Evolutionary conservation across 2,113 vertebrate genomes (phyloP).

Genomic region (Ciconia boyciana): DNA sequence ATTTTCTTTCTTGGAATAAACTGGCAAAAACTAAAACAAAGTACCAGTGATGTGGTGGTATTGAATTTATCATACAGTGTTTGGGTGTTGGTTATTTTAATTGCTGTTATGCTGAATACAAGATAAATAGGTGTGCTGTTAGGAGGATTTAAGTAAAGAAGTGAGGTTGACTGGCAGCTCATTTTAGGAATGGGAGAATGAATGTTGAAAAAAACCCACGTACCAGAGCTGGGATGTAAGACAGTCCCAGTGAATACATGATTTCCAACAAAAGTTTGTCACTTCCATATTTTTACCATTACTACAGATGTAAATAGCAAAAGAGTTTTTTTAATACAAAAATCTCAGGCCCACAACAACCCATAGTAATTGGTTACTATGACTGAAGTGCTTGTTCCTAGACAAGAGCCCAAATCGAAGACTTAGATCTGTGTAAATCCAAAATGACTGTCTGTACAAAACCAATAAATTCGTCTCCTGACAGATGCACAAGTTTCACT

Average conservation of each 20-base stretch:
- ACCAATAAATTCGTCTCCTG: background rate
- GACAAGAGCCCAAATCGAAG: background rate
- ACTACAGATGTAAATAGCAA: background rate
- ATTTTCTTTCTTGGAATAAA: background rate
- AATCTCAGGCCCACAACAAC: background rate
- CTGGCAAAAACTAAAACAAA: background rate
- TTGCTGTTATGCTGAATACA: background rate
- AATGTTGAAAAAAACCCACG: rapidly evolving
- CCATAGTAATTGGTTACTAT: background rate
- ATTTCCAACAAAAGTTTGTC: background rate
- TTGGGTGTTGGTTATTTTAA: background rate
- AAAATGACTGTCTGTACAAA: background rate
- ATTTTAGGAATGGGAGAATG: background rate
- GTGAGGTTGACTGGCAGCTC: background rate
- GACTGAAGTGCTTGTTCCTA: background rate
- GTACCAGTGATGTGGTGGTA: background rate
- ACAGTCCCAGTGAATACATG: background rate
- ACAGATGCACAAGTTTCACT: background rate
- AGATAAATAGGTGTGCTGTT: background rate
- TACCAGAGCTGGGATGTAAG: background rate
- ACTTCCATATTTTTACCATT: background rate
- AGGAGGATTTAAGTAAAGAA: background rate
- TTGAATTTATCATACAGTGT: background rate
- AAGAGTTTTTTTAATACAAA: background rate
- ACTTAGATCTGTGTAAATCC: background rate